Evolutionary conservation across 2,797 vertebrate species (phyloP), one percentile per base, ranked within the genome.

Genomic region (Urosaurus nigricauda): DNA sequence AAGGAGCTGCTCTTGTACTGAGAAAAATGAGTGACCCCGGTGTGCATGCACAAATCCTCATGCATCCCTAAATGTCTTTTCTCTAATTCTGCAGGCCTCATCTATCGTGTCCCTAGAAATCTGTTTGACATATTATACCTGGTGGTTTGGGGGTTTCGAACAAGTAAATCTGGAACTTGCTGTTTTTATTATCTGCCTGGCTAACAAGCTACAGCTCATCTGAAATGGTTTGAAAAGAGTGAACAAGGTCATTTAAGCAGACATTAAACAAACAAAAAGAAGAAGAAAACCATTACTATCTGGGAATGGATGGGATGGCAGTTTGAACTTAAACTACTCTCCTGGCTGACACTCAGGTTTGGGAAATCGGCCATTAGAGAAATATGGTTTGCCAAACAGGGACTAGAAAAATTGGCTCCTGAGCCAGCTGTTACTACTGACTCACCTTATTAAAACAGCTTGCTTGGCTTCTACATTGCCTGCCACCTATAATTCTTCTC

Each of bases 401-500:
- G 0, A 90, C 8, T 47, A 85, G 68, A 87, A 86, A 79, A 86
- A 85, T 17, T 86, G 68, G 0, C 40, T 78, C 88, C 58, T 87
- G 75, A 4, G 1, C 4, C 32, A 91, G 24, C 16, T 8, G 7
- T 74, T 84, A 8, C 26, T 89, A 65, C 14, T 74, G 58, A 91
- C 13, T 88, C 29, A n/a, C 40, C 65, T 88, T 87, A 93, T 91
- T 83, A 40, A 86, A 92, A 89, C 65, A 37, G 0, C 0, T 26
- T 88, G 21, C 32, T 81, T 88, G 2, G 3, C 2, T 90, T 91
- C 63, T 37, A 85, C 0, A 35, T 84, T 78, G 84, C 56, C 29
- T 88, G 4, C 80, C 29, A 79, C 19, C 85, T 90, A 60, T 88
- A 77, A 56, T 87, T 93, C 88, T 37, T 88, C 0, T n/a, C 87